These are phyloP conservation scores for Tonatia bakeri DNA, from an alignment of 2,113 vertebrate genomes.

Conservation along the genomic window DNA sequence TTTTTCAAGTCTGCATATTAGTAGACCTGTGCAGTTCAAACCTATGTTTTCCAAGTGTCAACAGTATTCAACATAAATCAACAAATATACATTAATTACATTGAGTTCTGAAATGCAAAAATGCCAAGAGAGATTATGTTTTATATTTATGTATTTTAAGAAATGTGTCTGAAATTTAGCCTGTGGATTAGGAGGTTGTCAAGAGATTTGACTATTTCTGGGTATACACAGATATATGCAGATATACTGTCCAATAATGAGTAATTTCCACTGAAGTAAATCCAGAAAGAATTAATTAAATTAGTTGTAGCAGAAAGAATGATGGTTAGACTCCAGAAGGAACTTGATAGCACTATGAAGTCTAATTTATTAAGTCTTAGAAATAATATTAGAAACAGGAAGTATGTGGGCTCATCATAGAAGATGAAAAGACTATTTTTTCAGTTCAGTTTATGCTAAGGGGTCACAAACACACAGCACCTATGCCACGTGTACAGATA, in stretches of 20 bases:
- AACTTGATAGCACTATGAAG: neutral
- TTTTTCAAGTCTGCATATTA: neutral
- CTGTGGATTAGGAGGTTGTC: neutral
- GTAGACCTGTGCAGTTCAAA: neutral
- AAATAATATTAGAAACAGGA: neutral
- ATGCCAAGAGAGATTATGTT: slow-evolving; percentile 22
- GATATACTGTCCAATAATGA: slow-evolving; percentile 3
- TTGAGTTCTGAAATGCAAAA: slow-evolving; percentile 44
- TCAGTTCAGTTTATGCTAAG: neutral
- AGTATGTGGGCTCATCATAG: neutral
- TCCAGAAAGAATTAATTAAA: slow-evolving; percentile 29
- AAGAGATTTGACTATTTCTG: neutral
- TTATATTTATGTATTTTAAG: slow-evolving; percentile 37
- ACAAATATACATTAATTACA: slow-evolving; percentile 52
- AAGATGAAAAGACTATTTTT: neutral
- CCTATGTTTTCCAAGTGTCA: neutral
- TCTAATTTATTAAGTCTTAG: neutral
- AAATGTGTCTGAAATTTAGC: slow-evolving; percentile 29
- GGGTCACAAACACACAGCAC: neutral
- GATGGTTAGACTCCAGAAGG: neutral
- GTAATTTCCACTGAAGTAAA: neutral
- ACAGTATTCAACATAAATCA: slow-evolving; percentile 47
- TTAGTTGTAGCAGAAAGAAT: neutral
- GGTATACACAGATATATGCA: neutral
- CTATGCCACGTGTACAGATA: neutral